Conservation (phyloP, 2,888 invertebrate genomes). For the Acrobasis consociella region DNA sequence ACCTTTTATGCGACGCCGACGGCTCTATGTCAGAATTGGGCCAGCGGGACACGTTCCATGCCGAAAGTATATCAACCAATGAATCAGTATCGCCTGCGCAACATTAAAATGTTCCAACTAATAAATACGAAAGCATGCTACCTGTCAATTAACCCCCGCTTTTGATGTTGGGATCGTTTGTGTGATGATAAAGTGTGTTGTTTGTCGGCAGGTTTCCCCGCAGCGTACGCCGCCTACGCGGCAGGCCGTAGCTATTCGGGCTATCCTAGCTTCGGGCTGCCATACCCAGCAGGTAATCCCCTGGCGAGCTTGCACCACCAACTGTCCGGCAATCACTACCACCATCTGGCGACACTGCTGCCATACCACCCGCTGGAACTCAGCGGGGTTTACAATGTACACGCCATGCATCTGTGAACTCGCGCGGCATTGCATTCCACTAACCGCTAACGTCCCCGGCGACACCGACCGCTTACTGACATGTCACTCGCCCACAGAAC, state of each 20-base stretch:
- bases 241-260: constrained; percentile 98
- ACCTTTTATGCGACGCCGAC: constrained; percentile 69
- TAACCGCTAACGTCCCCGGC: constrained; percentile 65
- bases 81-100: constrained; percentile 46
- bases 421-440: constrained; percentile 81
- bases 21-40: constrained; percentile 71
- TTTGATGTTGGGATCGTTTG: constrained; percentile 38
- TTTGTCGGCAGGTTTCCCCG: constrained; percentile 92
- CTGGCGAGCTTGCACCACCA: constrained; percentile 91
- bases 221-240: constrained; percentile 97
- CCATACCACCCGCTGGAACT: constrained; percentile 87
- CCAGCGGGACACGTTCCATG: constrained; percentile 60
- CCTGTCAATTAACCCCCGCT: constrained; percentile 55
- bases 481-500: constrained; percentile 58
- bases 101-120: constrained; percentile 36
- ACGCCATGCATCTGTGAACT: constrained; percentile 91
- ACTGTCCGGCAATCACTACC: constrained; percentile 84
- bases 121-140: constrained; percentile 57
- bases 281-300: constrained; percentile 98
- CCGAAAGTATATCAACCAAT: constrained; percentile 51
- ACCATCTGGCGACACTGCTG: constrained; percentile 84
- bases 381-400: constrained; percentile 87
- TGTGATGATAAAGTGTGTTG: constrained; percentile 48
- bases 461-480: constrained; percentile 63
- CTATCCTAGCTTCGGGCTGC: constrained; percentile 98